These are phyloP conservation scores for Microcebus jonahi DNA, from an alignment of 2,113 vertebrate genomes.

Conservation along the genomic window DNA sequence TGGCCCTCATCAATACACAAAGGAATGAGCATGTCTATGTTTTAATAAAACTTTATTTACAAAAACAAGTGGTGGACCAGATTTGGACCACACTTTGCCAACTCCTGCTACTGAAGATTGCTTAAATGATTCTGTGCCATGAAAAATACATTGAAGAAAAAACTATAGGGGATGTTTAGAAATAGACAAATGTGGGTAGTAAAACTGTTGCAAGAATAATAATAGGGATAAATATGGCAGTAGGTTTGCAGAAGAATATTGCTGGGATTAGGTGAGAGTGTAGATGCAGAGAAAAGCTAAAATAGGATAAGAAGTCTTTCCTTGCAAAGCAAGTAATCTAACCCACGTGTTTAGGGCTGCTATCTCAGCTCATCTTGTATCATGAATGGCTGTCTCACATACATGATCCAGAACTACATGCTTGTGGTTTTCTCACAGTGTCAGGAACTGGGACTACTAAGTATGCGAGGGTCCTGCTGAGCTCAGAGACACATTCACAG, in stretches of 20 bases:
- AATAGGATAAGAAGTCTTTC: neutral
- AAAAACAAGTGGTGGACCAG: neutral
- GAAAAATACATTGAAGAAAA: neutral
- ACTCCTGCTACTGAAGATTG: neutral
- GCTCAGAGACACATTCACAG: neutral
- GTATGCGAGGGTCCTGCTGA: neutral
- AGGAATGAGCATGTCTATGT: neutral
- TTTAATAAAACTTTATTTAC: conserved; percentile 28
- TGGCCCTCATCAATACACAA: neutral
- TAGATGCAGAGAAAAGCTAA: neutral
- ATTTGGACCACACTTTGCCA: neutral
- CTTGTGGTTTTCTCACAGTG: neutral
- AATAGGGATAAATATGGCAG: neutral
- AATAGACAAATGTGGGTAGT: neutral
- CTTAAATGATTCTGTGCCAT: neutral
- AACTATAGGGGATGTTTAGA: neutral
- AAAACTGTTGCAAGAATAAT: neutral
- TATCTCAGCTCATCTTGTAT: neutral
- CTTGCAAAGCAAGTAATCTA: neutral
- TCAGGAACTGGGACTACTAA: neutral
- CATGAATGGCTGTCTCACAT: neutral
- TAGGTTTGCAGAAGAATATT: neutral
- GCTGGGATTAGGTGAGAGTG: neutral
- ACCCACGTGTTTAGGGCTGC: neutral
- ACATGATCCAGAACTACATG: no score